Evolutionary conservation across 1,140 invertebrate genomes (phyloP), one percentile per base, ranked within the genome.

Genomic region (Zaprionus gabonicus): DNA sequence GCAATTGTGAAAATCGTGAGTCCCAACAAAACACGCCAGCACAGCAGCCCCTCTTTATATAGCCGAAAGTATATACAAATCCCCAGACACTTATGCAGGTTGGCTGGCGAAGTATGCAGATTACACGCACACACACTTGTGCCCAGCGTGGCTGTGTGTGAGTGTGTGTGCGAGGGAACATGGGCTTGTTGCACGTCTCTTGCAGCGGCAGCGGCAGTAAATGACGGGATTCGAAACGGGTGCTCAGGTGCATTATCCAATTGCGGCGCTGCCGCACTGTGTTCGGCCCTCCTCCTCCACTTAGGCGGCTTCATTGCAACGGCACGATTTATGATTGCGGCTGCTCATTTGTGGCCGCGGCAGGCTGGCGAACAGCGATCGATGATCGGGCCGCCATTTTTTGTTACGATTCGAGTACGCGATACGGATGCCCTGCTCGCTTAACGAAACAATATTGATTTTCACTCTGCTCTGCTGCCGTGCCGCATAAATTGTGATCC

Each of bases 221-320:
- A 69, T 79, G 74, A 76, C 63, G 76, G 75, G 74, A 74, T 62
- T 76, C 69, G 78, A 91, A 90, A 81, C 85, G 76, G 85, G 58
- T 81, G 85, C 88, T 90, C 85, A 90, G 85, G 85, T 90, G 85
- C 77, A 90, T 90, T 91, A 90, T 91, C 82, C 85, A 90, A 90
- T 82, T 90, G 85, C 79, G 79, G 74, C 80, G 76, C 76, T 77
- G 86, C 69, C 73, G 69, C 71, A 51, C 80, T 58, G 72, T 73
- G 65, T 53, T 73, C 58, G 78, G 70, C 81, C 85, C 71, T 83
- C 84, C 67, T 78, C 79, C 81, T 84, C 85, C 84, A 79, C 80
- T 88, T 85, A 80, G 74, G 72, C 82, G 71, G 83, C 78, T 88
- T 90, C 85, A 90, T 88, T 90, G 85, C 84, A 75, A 56, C 81